A percentile compares a stretch with the other conserved stretches of the same genome.
phyloP scores from a whole-genome alignment of 2,888 invertebrate species.

The Stenodema calcarata region DNA sequence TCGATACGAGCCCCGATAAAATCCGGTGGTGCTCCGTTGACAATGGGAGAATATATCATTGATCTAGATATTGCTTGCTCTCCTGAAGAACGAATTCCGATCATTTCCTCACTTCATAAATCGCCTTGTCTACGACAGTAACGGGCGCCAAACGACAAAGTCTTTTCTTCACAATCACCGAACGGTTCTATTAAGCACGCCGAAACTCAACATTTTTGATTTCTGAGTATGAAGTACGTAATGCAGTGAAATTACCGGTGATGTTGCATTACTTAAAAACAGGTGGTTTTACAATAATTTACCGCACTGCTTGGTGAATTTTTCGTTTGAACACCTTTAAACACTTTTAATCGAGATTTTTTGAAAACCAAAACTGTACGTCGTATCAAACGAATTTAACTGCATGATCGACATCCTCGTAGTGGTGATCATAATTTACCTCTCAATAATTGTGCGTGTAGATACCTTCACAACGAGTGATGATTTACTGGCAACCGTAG shows the following conservation, averaged over 20 bases:
- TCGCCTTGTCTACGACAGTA: not conserved
- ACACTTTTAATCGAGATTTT: too few relatives aligned
- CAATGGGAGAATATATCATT: constrained; percentile 38
- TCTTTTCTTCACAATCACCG: not conserved
- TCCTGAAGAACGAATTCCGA: constrained; percentile 5
- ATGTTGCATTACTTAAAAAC: too few relatives aligned
- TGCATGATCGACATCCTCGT: not conserved
- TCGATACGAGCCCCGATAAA: constrained; percentile 30
- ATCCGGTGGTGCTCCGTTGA: constrained; percentile 25
- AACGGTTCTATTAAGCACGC: not conserved
- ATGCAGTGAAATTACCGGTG: too few relatives aligned
- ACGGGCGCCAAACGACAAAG: not conserved
- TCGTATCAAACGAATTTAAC: too few relatives aligned
- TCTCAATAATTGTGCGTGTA: not conserved
- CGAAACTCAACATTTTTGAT: too few relatives aligned
- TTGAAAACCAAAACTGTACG: too few relatives aligned
- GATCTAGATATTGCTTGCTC: constrained; percentile 29
- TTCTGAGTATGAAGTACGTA: too few relatives aligned
- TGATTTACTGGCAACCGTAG: not conserved
- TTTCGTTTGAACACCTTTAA: too few relatives aligned
- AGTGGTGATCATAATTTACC: not conserved
- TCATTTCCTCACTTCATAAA: constrained; percentile 36
- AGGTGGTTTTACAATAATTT: too few relatives aligned
- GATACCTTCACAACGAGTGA: not conserved
- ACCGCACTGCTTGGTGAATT: too few relatives aligned